Conservation (phyloP, 2,888 invertebrate genomes). For the Lasioglossum calceatum region DNA sequence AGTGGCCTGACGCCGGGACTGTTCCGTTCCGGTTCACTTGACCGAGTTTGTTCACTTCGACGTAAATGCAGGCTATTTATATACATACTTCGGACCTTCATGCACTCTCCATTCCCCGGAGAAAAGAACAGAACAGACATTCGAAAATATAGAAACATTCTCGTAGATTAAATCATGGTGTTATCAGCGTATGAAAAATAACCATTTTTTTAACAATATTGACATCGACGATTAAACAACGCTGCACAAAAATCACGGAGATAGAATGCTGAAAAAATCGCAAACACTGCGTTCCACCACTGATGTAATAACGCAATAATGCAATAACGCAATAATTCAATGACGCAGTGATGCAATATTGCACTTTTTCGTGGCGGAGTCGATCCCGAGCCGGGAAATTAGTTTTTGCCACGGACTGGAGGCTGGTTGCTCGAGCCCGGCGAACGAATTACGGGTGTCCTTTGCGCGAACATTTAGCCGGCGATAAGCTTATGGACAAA, state of each 20-base stretch:
- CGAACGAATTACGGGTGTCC: background rate
- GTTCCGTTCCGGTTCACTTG: background rate
- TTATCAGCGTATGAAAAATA: too few species aligned
- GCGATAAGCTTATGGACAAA: conserved; percentile 59
- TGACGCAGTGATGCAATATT: background rate
- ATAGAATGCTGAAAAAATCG: background rate
- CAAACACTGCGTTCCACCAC: background rate
- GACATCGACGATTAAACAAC: too few species aligned
- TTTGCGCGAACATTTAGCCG: conserved; percentile 54
- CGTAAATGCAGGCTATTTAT: background rate
- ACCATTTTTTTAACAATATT: too few species aligned
- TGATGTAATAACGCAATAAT: background rate
- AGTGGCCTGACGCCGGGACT: background rate
- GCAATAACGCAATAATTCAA: background rate
- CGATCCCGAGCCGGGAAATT: background rate
- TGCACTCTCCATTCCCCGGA: background rate
- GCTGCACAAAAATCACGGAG: background rate
- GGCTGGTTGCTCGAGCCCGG: background rate
- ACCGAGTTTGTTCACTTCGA: background rate
- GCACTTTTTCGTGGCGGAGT: background rate
- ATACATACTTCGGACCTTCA: background rate
- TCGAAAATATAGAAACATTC: background rate
- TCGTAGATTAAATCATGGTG: too few species aligned
- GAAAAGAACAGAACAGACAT: background rate
- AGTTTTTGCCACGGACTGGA: background rate